Percentiles rank a stretch among this genome's conserved stretches.
Conservation (phyloP, 2,888 invertebrate species). For the Drosophila infuscata region DNA sequence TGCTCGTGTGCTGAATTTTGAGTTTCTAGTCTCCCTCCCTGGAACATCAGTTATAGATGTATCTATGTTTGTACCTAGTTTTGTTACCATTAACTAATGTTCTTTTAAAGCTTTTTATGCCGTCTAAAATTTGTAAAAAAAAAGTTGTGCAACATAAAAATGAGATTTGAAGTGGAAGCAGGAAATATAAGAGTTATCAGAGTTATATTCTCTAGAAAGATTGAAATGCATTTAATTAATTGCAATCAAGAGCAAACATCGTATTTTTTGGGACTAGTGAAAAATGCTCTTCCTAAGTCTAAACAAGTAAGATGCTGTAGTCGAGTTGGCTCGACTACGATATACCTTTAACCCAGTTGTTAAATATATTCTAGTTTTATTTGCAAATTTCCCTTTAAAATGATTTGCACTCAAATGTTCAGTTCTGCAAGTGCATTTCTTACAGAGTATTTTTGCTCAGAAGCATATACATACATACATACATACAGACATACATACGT, state of each 20-base stretch:
- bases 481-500: too few relatives aligned
- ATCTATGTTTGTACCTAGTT: not conserved
- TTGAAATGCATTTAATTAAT: not conserved
- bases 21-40: slow-evolving; percentile 21
- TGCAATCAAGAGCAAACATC: not conserved
- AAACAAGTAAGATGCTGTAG: too few relatives aligned
- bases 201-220: too few relatives aligned
- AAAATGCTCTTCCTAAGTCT: not conserved
- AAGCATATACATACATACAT: too few relatives aligned
- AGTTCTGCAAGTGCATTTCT: too few relatives aligned
- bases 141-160: not conserved
- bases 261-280: not conserved
- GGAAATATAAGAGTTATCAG: too few relatives aligned
- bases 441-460: too few relatives aligned
- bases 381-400: too few relatives aligned
- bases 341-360: too few relatives aligned
- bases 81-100: not conserved
- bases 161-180: not conserved
- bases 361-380: too few relatives aligned
- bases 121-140: not conserved
- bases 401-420: too few relatives aligned
- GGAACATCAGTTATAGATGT: not conserved
- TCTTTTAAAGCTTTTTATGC: slow-evolving; percentile 5
- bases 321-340: too few relatives aligned
- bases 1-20: slow-evolving; percentile 71